Evolutionary conservation across 1,140 invertebrate genomes (phyloP).

Genomic region (Leptinotarsa lineolata): DNA sequence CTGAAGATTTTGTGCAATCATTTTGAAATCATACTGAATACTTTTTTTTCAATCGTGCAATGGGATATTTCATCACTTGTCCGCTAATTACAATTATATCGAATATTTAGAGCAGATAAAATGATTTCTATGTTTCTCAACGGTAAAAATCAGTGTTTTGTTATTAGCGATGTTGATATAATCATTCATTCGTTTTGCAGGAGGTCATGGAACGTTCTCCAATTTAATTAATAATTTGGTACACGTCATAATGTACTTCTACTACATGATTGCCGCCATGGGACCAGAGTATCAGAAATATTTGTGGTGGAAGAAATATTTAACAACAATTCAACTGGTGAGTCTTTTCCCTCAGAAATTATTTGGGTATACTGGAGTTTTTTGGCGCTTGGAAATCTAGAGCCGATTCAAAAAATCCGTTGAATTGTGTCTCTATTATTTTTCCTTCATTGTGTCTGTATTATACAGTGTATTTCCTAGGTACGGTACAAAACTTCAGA

Average conservation of each 20-base stretch:
- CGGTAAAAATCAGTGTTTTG: neutral
- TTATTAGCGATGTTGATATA: neutral
- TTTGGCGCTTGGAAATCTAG: no score
- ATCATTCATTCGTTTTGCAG: conserved; percentile 57
- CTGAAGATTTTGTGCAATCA: no score
- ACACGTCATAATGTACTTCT: conserved; percentile 93
- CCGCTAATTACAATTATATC: neutral
- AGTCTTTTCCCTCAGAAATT: conserved; percentile 41
- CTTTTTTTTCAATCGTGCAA: no score
- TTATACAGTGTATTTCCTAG: no score
- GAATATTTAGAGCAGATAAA: neutral
- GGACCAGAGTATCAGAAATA: conserved; percentile 90
- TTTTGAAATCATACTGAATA: no score
- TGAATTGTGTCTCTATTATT: no score
- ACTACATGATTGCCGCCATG: conserved; percentile 90
- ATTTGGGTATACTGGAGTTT: no score
- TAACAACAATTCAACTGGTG: conserved; percentile 89
- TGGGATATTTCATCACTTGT: neutral
- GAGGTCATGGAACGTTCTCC: conserved; percentile 90
- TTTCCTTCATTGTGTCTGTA: no score
- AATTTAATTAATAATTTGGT: conserved; percentile 92
- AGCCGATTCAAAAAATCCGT: no score
- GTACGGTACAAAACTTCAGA: no score
- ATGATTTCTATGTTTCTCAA: neutral
- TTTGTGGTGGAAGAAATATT: conserved; percentile 94